phyloP scores from a whole-genome alignment of 1,140 invertebrate species.

The Ylistrum balloti region DNA sequence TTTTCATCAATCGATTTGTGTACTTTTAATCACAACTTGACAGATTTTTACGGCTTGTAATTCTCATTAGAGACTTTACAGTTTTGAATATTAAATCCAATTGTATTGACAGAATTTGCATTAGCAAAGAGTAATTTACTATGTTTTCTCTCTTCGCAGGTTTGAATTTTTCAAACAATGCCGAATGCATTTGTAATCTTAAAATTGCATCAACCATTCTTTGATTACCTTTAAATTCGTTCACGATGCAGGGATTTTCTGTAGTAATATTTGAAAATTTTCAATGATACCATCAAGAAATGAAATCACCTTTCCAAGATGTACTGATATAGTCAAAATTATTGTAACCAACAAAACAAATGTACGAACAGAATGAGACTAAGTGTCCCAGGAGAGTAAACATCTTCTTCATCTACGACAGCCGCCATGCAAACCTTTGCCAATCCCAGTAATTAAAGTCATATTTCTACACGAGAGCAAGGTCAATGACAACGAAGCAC shows the following conservation, averaged over 20 bases:
- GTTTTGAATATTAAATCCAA: not conserved
- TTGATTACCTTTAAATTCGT: not conserved
- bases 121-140: not conserved
- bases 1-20: not conserved
- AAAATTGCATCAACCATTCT: not conserved
- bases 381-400: not conserved
- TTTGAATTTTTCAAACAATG: not conserved
- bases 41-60: not conserved
- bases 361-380: too few relatives aligned
- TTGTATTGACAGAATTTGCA: not conserved
- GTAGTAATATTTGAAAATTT: not conserved
- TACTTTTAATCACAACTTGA: not conserved
- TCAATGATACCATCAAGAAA: not conserved
- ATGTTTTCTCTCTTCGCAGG: not conserved
- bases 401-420: too few relatives aligned
- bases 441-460: too few relatives aligned
- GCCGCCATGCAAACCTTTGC: too few relatives aligned
- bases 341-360: not conserved
- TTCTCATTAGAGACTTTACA: not conserved
- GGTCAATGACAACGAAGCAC: too few relatives aligned
- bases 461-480: too few relatives aligned
- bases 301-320: not conserved
- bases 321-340: not conserved
- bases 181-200: not conserved
- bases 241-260: not conserved